These are phyloP conservation scores for Pimpla rufipes DNA, from an alignment of 2,888 invertebrate genomes.

Conservation along the genomic window DNA sequence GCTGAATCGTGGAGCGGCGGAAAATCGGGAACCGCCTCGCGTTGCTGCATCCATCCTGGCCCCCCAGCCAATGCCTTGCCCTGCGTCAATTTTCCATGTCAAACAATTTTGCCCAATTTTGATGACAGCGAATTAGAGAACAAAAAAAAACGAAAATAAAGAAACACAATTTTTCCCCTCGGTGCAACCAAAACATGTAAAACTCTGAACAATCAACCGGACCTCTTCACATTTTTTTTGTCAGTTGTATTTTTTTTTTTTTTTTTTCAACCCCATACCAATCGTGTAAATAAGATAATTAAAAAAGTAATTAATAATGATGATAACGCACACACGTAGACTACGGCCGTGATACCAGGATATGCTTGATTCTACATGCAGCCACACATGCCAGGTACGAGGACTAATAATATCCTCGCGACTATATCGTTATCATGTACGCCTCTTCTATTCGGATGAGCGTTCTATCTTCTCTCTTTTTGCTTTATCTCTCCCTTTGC, in stretches of 20 bases:
- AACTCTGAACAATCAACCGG: slow-evolving; percentile 32
- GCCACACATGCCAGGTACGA: slow-evolving; percentile 80
- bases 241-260: slow-evolving; percentile 7
- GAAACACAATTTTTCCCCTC: slow-evolving; percentile 22
- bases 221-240: slow-evolving; percentile 22
- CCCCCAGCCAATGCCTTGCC: slow-evolving; percentile 84
- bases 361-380: slow-evolving; percentile 79
- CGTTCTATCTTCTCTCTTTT: slow-evolving; percentile 20
- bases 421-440: slow-evolving; percentile 32
- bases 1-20: slow-evolving; percentile 83
- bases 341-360: slow-evolving; percentile 77
- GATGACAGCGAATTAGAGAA: background rate
- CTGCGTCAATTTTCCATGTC: slow-evolving; percentile 79
- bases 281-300: slow-evolving; percentile 42
- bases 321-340: slow-evolving; percentile 75
- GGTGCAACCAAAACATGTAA: slow-evolving; percentile 45
- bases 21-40: slow-evolving; percentile 85
- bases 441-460: slow-evolving; percentile 7
- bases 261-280: slow-evolving; percentile 45
- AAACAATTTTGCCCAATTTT: slow-evolving; percentile 68
- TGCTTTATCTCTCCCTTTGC: slow-evolving; percentile 3
- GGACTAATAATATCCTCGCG: slow-evolving; percentile 34
- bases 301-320: slow-evolving; percentile 46
- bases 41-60: slow-evolving; percentile 85
- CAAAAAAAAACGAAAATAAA: slow-evolving; percentile 22